Percentiles rank a stretch among this genome's conserved stretches.
phyloP scores from a whole-genome alignment of 1,140 invertebrate genomes.

The Anastatus disparis region DNA sequence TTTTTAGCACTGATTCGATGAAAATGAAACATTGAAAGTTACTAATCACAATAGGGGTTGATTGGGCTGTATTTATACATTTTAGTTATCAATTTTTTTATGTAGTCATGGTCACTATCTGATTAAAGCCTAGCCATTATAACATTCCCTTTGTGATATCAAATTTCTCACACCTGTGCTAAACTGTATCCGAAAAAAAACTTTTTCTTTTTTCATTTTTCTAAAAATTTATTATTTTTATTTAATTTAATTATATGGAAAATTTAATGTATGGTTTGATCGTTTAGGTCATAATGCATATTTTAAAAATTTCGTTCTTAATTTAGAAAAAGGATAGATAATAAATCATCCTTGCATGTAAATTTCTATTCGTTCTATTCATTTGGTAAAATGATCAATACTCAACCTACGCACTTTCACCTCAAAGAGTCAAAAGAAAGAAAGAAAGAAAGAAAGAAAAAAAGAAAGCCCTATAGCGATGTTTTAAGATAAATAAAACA shows the following conservation, averaged over 20 bases:
- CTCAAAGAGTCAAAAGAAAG: neutral
- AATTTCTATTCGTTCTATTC: neutral
- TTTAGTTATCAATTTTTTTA: constrained; percentile 15
- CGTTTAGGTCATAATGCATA: too few relatives aligned
- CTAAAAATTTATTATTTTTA: too few relatives aligned
- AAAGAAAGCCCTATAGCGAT: neutral
- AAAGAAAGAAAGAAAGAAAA: neutral
- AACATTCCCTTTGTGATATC: too few relatives aligned
- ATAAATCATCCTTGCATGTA: constrained; percentile 10
- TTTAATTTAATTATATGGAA: too few relatives aligned
- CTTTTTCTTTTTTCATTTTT: too few relatives aligned
- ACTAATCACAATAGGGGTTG: constrained; percentile 1
- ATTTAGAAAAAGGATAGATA: too few relatives aligned
- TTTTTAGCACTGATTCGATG: neutral
- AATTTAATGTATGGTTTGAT: too few relatives aligned
- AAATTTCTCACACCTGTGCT: too few relatives aligned
- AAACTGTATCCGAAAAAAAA: too few relatives aligned
- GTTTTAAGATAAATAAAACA: constrained; percentile 19
- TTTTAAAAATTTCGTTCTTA: too few relatives aligned
- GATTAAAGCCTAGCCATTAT: too few relatives aligned
- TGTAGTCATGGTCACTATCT: constrained; percentile 57
- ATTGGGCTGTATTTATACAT: constrained; percentile 51
- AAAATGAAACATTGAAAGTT: constrained; percentile 1
- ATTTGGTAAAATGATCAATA: constrained; percentile 23
- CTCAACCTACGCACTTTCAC: neutral